Conservation (phyloP, 2,888 invertebrate species). For the Parnassius glacialis region DNA sequence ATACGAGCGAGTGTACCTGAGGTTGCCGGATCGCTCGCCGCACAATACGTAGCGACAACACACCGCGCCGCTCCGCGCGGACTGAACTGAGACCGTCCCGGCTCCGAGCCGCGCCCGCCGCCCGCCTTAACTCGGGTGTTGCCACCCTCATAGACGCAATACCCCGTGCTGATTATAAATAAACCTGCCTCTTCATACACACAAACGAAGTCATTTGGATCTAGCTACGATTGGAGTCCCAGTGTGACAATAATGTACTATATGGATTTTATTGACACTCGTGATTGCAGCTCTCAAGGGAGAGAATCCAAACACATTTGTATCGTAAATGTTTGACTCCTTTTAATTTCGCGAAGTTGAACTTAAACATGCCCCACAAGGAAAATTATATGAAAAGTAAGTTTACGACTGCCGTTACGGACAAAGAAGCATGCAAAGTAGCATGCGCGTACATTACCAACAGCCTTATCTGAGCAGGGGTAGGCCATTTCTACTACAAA, state of each 20-base stretch:
- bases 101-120: slow-evolving; percentile 35
- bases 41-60: slow-evolving; percentile 45
- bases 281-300: slow-evolving; percentile 6
- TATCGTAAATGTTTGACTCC: slow-evolving; percentile 6
- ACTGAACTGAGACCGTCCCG: slow-evolving; percentile 54
- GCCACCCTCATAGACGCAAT: slow-evolving; percentile 34
- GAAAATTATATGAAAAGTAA: too few species aligned
- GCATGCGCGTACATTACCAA: too few species aligned
- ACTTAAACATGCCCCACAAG: too few species aligned
- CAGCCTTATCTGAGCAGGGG: too few species aligned
- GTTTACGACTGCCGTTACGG: too few species aligned
- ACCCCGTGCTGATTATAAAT: slow-evolving; percentile 22
- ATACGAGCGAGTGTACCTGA: slow-evolving; percentile 54
- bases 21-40: slow-evolving; percentile 55
- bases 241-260: slow-evolving; percentile 16
- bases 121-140: slow-evolving; percentile 37
- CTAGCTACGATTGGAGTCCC: slow-evolving; percentile 14
- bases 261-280: slow-evolving; percentile 18
- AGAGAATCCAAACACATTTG: slow-evolving; percentile 1
- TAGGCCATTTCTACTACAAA: not conserved
- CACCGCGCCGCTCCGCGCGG: slow-evolving; percentile 71
- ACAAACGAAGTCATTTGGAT: slow-evolving; percentile 20
- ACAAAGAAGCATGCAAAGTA: too few species aligned
- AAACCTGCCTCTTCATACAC: slow-evolving; percentile 19
- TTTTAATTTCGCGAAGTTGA: too few species aligned